phyloP scores from a whole-genome alignment of 1,140 invertebrate species.

The Zaprionus nigranus region DNA sequence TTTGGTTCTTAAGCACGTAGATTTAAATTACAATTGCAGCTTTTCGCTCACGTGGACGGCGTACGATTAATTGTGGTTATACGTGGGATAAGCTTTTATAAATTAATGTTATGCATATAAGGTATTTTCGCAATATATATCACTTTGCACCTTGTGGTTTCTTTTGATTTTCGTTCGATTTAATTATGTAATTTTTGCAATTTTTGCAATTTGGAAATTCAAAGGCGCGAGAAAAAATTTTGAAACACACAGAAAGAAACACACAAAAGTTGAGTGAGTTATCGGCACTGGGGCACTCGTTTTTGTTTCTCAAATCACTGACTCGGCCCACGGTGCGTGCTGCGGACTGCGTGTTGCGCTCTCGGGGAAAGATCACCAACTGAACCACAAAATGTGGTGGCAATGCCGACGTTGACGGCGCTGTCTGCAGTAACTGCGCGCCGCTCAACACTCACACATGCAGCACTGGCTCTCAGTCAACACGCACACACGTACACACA shows the following conservation, averaged over 20 bases:
- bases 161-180: background rate
- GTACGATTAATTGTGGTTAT: constrained; percentile 15
- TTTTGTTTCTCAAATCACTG: background rate
- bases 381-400: constrained; percentile 44
- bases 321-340: constrained; percentile 7
- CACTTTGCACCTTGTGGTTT: background rate
- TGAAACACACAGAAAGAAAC: constrained; percentile 30
- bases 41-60: constrained; percentile 61
- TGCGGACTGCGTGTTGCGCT: constrained; percentile 69
- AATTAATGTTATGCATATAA: background rate
- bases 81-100: constrained; percentile 7
- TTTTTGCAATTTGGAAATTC: constrained; percentile 22
- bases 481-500: constrained; percentile 23
- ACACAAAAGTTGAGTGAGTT: constrained; percentile 15
- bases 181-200: constrained; percentile 12
- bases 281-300: background rate
- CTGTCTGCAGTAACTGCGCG: constrained; percentile 48
- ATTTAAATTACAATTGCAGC: constrained; percentile 39
- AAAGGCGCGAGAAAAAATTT: constrained; percentile 21
- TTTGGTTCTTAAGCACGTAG: constrained; percentile 14
- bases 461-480: constrained; percentile 33
- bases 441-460: constrained; percentile 53
- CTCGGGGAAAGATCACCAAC: constrained; percentile 72
- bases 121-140: background rate
- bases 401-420: constrained; percentile 36